Percentiles rank a stretch among this genome's conserved stretches.
These are phyloP conservation scores for Anastatus disparis DNA, from an alignment of 1,140 invertebrate genomes.

Conservation along the genomic window DNA sequence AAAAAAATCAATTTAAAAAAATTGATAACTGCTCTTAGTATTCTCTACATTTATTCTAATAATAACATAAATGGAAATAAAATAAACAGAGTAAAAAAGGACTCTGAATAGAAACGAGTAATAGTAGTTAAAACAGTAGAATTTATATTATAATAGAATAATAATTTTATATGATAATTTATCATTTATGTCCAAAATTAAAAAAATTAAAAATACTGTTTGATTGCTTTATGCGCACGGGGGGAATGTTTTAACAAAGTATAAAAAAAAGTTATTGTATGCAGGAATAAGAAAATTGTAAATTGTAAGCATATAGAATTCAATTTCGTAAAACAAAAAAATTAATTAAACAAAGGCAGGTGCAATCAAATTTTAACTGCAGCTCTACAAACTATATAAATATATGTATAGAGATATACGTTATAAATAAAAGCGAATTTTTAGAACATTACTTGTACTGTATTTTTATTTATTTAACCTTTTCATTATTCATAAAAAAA, in stretches of 20 bases:
- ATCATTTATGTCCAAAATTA: neutral
- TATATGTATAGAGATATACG: slow-evolving; percentile 15
- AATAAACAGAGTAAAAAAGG: slow-evolving; percentile 11
- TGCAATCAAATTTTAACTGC: slow-evolving; percentile 18
- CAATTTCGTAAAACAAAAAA: neutral
- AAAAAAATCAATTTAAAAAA: too few relatives aligned
- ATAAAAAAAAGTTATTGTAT: neutral
- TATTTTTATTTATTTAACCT: neutral
- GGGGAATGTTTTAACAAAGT: slow-evolving; percentile 11
- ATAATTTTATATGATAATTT: slow-evolving; percentile 13
- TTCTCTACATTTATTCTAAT: neutral
- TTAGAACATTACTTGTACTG: slow-evolving; percentile 32
- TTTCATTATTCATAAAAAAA: too few relatives aligned
- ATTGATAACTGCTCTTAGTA: too few relatives aligned
- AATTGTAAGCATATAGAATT: neutral
- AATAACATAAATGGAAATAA: neutral
- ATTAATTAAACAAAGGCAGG: slow-evolving; percentile 2
- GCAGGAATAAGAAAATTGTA: neutral
- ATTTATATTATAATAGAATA: slow-evolving; percentile 20
- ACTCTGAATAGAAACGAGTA: slow-evolving; percentile 9
- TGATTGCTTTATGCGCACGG: slow-evolving; percentile 5
- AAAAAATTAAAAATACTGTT: too few relatives aligned
- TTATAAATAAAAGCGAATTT: slow-evolving; percentile 45
- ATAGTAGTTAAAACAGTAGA: slow-evolving; percentile 19
- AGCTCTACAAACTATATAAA: slow-evolving; percentile 14